Evolutionary conservation across 2,888 invertebrate genomes (phyloP).

Genomic region (Allacma fusca): DNA sequence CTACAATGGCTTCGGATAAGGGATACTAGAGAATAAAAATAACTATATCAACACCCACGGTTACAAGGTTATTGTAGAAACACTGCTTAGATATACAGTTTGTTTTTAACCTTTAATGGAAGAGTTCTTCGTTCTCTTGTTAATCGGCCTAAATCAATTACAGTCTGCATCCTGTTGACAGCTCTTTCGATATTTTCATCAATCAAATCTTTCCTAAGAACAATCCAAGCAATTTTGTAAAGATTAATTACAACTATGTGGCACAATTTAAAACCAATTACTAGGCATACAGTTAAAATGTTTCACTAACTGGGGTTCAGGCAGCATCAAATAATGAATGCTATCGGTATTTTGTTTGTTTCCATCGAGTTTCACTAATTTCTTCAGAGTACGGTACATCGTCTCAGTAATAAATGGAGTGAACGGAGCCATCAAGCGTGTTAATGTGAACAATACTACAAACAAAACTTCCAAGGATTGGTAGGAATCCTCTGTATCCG

Average conservation of each 20-base stretch:
- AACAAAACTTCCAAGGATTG: constrained; percentile 87
- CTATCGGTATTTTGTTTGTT: constrained; percentile 69
- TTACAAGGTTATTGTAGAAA: neutral
- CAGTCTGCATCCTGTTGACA: constrained; percentile 90
- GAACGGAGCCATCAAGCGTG: constrained; percentile 94
- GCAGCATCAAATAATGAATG: constrained; percentile 92
- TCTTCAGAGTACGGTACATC: constrained; percentile 73
- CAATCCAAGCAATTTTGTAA: too few relatives aligned
- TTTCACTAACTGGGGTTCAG: constrained; percentile 69
- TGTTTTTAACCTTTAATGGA: constrained; percentile 84
- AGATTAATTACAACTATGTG: too few relatives aligned
- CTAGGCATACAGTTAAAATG: neutral
- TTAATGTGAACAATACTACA: constrained; percentile 86
- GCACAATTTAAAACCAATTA: too few relatives aligned
- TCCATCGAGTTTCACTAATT: constrained; percentile 65
- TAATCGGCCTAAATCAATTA: constrained; percentile 92
- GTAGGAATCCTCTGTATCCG: constrained; percentile 80
- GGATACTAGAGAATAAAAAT: constrained; percentile 73
- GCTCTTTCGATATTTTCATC: constrained; percentile 86
- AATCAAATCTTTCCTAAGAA: constrained; percentile 72
- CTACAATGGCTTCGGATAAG: constrained; percentile 91
- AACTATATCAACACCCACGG: neutral
- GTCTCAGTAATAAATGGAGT: constrained; percentile 95
- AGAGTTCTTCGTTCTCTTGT: constrained; percentile 91
- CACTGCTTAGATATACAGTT: too few relatives aligned